phyloP scores from a whole-genome alignment of 2,797 vertebrate genomes.

The Enteromius afrohamiltoni region DNA sequence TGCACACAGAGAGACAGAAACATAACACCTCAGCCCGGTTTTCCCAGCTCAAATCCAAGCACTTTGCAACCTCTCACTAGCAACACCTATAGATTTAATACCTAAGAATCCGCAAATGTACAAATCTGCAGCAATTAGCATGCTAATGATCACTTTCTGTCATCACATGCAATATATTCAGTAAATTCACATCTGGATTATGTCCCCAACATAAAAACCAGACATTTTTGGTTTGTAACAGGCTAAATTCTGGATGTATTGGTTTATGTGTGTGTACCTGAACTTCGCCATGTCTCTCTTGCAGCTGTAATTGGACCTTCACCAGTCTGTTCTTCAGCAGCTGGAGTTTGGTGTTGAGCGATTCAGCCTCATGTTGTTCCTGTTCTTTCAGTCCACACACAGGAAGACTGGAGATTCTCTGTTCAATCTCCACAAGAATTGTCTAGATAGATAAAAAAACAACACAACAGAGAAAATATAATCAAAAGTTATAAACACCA shows the following conservation, averaged over 20 bases:
- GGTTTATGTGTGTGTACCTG: constrained; percentile 62
- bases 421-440: constrained; percentile 87
- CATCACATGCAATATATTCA: constrained; percentile 4
- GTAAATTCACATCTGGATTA: background rate
- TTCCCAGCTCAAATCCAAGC: constrained; percentile 6
- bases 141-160: background rate
- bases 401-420: constrained; percentile 72
- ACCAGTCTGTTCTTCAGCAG: constrained; percentile 85
- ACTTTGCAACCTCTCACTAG: background rate
- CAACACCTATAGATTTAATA: background rate
- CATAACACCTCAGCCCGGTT: background rate
- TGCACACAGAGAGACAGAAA: constrained; percentile 25
- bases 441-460: constrained; percentile 69
- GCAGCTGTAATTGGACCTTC: constrained; percentile 84
- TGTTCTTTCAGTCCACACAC: constrained; percentile 67
- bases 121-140: background rate
- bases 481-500: background rate
- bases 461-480: background rate
- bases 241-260: background rate
- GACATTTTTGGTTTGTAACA: background rate
- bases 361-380: constrained; percentile 76
- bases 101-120: background rate
- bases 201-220: background rate
- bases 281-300: constrained; percentile 76
- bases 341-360: constrained; percentile 83